Evolutionary conservation across 1,140 invertebrate species (phyloP), one percentile per base, ranked within the genome.

Genomic region (Theocolax elegans): DNA sequence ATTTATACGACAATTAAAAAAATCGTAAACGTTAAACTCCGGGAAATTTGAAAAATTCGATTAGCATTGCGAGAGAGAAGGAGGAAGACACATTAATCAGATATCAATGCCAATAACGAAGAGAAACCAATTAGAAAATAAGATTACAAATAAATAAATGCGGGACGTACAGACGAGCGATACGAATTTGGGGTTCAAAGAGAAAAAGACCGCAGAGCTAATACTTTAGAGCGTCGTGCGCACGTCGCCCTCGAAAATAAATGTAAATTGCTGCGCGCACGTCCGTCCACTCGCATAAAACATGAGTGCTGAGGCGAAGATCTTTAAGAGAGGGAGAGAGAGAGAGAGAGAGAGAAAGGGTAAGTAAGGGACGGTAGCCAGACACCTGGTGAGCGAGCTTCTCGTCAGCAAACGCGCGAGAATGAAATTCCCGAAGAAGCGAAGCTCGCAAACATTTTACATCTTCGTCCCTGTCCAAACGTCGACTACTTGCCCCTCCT

Each of bases 331-430:
- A 59, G 29, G 46, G 56, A 53, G 56, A 67, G 31, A 29, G 38
- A 67, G 54, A 56, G 53, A 40, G 17, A 56, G 62, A 49, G 29
- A 54, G 31, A 66, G 15, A 67, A 40, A 54, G 13, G 29, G 63
- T 29, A 35, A 59, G 27, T 53, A 38, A n/a, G 21, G 35, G 53
- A 75, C 60, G 62, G 44, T 74, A 72, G 66, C 56, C 67, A 48
- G 51, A 71, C 48, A 59, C 74, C 70, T 64, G 69, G 65, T 70
- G 40, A 68, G 69, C 53, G 73, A 53, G 25, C 38, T 53, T 38
- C 66, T 40, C 60, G 42, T 65, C 40, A 46, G 59, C 44, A 31
- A n/a, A n/a, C 29, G 60, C 31, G 56, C 23, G 53, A 54, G 49
- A 67, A 71, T 54, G 59, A 54, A 35, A 65, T 51, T 72, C 72